A percentile compares a stretch with the other conserved stretches of the same genome.
phyloP scores from a whole-genome alignment of 1,140 invertebrate genomes.

The Neodiprion fabricii region DNA sequence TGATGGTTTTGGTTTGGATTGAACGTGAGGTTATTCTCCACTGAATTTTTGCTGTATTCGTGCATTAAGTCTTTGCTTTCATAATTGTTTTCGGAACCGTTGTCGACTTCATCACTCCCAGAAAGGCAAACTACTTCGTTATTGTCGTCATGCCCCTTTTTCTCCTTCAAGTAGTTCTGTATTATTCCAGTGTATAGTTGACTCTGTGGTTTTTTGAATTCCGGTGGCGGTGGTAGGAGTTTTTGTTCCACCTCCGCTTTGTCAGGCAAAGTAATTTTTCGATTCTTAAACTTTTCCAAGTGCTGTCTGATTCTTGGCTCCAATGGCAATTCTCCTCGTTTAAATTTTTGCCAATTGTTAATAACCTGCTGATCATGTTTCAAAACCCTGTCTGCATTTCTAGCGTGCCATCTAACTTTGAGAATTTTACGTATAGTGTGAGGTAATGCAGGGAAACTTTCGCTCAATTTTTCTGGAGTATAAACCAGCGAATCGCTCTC shows the following conservation, averaged over 20 bases:
- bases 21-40: neutral
- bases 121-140: slow-evolving; percentile 22
- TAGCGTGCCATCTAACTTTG: slow-evolving; percentile 68
- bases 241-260: slow-evolving; percentile 38
- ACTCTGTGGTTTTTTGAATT: slow-evolving; percentile 45
- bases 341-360: slow-evolving; percentile 72
- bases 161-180: slow-evolving; percentile 15
- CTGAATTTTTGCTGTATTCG: slow-evolving; percentile 21
- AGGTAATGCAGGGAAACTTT: slow-evolving; percentile 80
- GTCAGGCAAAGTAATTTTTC: slow-evolving; percentile 56
- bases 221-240: slow-evolving; percentile 33
- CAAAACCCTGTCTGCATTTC: slow-evolving; percentile 61
- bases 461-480: slow-evolving; percentile 73
- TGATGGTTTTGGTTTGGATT: neutral
- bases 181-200: slow-evolving; percentile 37
- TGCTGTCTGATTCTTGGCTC: slow-evolving; percentile 63
- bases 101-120: slow-evolving; percentile 24
- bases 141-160: slow-evolving; percentile 1
- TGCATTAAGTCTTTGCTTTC: slow-evolving; percentile 12
- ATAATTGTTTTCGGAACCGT: slow-evolving; percentile 3
- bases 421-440: slow-evolving; percentile 67
- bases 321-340: slow-evolving; percentile 62
- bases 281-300: slow-evolving; percentile 70
- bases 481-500: slow-evolving; percentile 73
- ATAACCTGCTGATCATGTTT: slow-evolving; percentile 70